Evolutionary conservation across 2,797 vertebrate genomes (phyloP).

Genomic region (Oreochromis grahami): DNA sequence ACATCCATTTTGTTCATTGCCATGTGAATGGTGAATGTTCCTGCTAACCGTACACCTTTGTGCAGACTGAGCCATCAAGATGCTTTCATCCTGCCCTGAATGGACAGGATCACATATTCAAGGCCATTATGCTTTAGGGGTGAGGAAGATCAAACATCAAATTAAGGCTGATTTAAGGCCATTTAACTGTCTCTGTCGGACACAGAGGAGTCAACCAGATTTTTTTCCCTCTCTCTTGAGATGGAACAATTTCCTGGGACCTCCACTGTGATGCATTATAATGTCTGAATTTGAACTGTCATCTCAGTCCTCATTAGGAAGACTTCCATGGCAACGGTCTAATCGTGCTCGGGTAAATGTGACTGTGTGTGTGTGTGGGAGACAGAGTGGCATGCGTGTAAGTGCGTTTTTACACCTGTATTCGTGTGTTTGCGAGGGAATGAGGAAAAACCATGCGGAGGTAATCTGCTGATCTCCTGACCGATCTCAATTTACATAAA

Average conservation of each 20-base stretch:
- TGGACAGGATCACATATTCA: constrained; percentile 64
- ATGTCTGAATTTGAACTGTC: constrained; percentile 57
- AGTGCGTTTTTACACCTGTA: background rate
- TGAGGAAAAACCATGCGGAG: background rate
- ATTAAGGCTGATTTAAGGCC: constrained; percentile 71
- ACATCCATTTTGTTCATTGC: constrained; percentile 59
- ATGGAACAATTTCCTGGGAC: constrained; percentile 49
- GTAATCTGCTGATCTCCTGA: constrained; percentile 59
- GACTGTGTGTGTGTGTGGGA: background rate
- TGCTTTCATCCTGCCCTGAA: constrained; percentile 65
- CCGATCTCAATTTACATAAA: constrained; percentile 70
- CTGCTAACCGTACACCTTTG: constrained; percentile 59
- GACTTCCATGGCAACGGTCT: constrained; percentile 58
- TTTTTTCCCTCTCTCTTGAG: background rate
- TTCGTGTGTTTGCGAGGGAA: background rate
- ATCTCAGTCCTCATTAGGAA: constrained; percentile 62
- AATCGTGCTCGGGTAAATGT: constrained; percentile 8
- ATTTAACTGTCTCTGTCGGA: constrained; percentile 63
- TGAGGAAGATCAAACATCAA: constrained; percentile 73
- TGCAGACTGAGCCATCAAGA: constrained; percentile 41
- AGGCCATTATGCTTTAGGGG: constrained; percentile 62
- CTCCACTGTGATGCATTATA: constrained; percentile 56
- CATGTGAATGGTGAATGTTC: constrained; percentile 50
- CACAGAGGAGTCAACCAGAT: constrained; percentile 38
- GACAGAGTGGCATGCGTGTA: background rate